Base-by-base conservation (phyloP, 2,797 vertebrate species). In the Pseudochaenichthys georgianus region DNA sequence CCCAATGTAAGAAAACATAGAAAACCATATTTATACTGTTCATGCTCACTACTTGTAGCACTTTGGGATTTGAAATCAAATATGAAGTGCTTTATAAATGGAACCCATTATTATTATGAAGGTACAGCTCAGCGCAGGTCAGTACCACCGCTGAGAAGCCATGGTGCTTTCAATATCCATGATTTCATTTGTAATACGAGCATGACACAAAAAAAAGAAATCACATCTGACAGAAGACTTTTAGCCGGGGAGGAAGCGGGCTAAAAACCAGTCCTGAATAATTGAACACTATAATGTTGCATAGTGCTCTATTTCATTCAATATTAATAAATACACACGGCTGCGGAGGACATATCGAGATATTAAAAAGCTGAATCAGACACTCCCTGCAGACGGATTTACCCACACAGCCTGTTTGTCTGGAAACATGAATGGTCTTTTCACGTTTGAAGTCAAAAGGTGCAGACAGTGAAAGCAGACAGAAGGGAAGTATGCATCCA, bases 221-320 rank as follows among this genome's bases (percentile, higher is more conserved):
- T 55, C 28, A 0, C 1, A 17, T 23, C 31, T 43, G 62, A 51
- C 47, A 16, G n/a, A 61, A 9, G 19, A 65, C 16, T 50, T 64
- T 50, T 12, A 68, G 4, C 60, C n/a, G 8, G 31, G 60, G 16
- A 64, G 72, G 69, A 67, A 47, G 48, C 3, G 0, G 17, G 43
- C 62, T 43, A 54, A 28, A n/a, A 45, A 77, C 5, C 71, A 45
- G 28, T 9, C 0, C n/a, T 89, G 38, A 83, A 89, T 88, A 72
- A 86, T 85, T 83, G 9, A 84, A 54, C 59, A 52, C 53, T 15
- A 17, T 69, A 53, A 78, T 84, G 78, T 69, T 51, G 28, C 64
- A 50, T 28, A 80, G 73, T 68, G 82, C 74, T 38, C 45, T 42
- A 1, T 77, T 65, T 71, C 81, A 84, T 83, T 60, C 74, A 87